Evolutionary conservation across 2,797 vertebrate genomes (phyloP).

Genomic region (Cossypha caffra): DNA sequence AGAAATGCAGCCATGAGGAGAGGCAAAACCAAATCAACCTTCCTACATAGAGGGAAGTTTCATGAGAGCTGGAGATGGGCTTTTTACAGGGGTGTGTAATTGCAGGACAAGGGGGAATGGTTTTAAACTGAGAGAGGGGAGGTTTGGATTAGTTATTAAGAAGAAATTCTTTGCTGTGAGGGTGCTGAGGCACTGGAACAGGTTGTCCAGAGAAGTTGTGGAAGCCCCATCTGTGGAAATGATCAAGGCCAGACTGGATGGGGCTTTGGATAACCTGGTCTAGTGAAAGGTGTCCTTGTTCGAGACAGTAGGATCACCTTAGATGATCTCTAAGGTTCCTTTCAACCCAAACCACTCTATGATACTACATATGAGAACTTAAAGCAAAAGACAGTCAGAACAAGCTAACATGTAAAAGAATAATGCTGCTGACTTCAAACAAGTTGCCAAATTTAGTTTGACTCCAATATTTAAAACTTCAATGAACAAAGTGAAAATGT

Average conservation of each 20-base stretch:
- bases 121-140: neutral
- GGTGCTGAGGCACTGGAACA: neutral
- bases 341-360: neutral
- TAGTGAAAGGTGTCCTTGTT: neutral
- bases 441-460: neutral
- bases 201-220: neutral
- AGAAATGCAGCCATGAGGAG: neutral
- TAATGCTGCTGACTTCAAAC: neutral
- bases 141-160: neutral
- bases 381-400: neutral
- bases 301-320: rapidly evolving
- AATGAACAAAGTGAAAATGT: neutral
- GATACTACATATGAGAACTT: rapidly evolving
- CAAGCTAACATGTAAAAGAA: rapidly evolving
- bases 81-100: neutral
- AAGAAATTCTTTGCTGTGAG: neutral
- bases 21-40: neutral
- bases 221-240: neutral
- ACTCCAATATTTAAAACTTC: neutral
- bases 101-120: neutral
- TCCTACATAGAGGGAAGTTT: neutral
- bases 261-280: neutral
- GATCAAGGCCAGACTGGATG: neutral
- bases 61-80: neutral
- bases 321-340: neutral